Evolutionary conservation across 2,888 invertebrate species (phyloP).

Genomic region (Scaptomyza cyrtandrae): DNA sequence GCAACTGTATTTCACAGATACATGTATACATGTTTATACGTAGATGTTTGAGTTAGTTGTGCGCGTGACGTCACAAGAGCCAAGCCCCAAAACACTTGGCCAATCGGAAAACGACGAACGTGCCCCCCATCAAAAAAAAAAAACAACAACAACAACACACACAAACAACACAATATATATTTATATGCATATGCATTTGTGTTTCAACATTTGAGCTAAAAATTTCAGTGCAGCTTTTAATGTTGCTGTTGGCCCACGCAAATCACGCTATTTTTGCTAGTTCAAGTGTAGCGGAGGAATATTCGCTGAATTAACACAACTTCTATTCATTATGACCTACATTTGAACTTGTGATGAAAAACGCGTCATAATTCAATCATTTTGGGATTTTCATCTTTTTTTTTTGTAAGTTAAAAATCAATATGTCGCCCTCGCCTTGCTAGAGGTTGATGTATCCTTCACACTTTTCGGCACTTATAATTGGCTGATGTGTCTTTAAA

Average conservation of each 20-base stretch:
- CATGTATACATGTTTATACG: slow-evolving; percentile 22
- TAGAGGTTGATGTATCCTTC: slow-evolving; percentile 52
- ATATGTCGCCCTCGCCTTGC: slow-evolving; percentile 38
- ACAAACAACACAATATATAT: slow-evolving; percentile 10
- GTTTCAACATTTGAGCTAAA: slow-evolving; percentile 44
- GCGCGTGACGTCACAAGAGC: slow-evolving; percentile 76
- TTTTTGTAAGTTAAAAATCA: slow-evolving; percentile 49
- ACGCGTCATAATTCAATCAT: slow-evolving; percentile 40
- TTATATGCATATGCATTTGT: slow-evolving; percentile 1
- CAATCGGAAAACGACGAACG: slow-evolving; percentile 67
- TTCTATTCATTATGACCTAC: slow-evolving; percentile 62
- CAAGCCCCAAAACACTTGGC: slow-evolving; percentile 78
- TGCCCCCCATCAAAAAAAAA: slow-evolving; percentile 50
- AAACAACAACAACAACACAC: not conserved
- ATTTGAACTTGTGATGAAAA: slow-evolving; percentile 68
- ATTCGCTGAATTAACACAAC: slow-evolving; percentile 62
- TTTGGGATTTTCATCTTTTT: slow-evolving; percentile 1
- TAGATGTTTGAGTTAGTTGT: slow-evolving; percentile 27
- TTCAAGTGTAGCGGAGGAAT: slow-evolving; percentile 62
- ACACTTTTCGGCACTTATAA: slow-evolving; percentile 17
- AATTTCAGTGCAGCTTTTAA: slow-evolving; percentile 38
- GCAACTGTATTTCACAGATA: slow-evolving; percentile 47
- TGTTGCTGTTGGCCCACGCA: slow-evolving; percentile 54
- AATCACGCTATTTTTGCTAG: slow-evolving; percentile 67
- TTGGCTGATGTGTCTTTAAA: slow-evolving; percentile 7